A percentile compares a stretch with the other conserved stretches of the same genome.
phyloP scores from a whole-genome alignment of 2,113 vertebrate species.

The Colius striatus region DNA sequence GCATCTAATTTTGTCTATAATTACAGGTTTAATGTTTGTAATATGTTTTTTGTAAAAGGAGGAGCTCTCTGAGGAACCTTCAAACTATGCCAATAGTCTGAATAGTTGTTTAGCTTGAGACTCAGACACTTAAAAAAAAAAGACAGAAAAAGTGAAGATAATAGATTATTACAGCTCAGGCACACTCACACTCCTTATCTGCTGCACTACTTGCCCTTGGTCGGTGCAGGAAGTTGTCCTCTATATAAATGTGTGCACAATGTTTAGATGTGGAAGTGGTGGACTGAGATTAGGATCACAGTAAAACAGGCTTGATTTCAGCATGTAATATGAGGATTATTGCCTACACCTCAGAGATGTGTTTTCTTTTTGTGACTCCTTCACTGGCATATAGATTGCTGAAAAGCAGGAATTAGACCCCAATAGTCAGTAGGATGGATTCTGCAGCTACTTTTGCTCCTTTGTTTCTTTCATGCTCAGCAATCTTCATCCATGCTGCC shows the following conservation, averaged over 20 bases:
- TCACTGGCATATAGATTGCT: not conserved
- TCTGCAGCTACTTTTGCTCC: not conserved
- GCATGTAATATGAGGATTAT: slow-evolving; percentile 33
- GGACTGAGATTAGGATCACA: slow-evolving; percentile 46
- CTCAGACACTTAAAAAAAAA: not conserved
- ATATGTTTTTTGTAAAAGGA: not conserved
- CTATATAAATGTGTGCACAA: not conserved
- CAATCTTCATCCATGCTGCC: accelerated
- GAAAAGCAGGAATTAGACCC: not conserved
- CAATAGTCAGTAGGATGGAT: not conserved
- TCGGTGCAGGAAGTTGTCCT: not conserved
- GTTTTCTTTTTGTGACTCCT: slow-evolving; percentile 20
- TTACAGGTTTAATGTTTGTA: slow-evolving; percentile 31
- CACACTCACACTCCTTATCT: not conserved
- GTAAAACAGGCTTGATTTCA: slow-evolving; percentile 26
- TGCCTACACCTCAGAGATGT: not conserved
- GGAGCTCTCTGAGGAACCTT: not conserved
- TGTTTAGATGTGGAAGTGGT: not conserved
- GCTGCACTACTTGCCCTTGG: not conserved
- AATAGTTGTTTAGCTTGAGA: not conserved
- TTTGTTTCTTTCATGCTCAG: not conserved
- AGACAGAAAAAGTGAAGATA: not conserved
- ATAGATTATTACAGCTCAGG: not conserved
- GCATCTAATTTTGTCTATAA: slow-evolving; percentile 9
- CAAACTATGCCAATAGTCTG: not conserved